Conservation (phyloP, 2,888 invertebrate genomes). For the Cancer borealis region DNA sequence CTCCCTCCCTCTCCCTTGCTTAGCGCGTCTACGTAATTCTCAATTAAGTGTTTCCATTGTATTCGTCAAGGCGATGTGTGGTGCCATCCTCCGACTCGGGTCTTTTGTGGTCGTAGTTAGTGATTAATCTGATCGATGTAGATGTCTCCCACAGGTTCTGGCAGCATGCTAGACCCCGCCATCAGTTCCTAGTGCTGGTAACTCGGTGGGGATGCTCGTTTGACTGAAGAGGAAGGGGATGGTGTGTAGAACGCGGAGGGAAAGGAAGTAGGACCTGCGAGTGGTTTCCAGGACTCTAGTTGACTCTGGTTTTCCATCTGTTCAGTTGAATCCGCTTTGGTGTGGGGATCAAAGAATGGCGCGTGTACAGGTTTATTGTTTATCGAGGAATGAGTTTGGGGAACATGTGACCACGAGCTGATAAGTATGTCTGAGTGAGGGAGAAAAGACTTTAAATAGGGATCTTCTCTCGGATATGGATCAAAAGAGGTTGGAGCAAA, state of each 20-base stretch:
- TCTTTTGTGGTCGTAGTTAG: not conserved
- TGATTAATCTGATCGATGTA: not conserved
- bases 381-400: not conserved
- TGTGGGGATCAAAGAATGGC: not conserved
- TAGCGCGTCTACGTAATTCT: not conserved
- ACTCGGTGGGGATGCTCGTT: not conserved
- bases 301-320: not conserved
- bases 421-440: not conserved
- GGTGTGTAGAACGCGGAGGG: not conserved
- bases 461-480: not conserved
- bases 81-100: not conserved
- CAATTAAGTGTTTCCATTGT: not conserved
- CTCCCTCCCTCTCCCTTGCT: not conserved
- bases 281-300: not conserved
- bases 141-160: not conserved
- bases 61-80: not conserved
- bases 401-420: not conserved
- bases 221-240: not conserved
- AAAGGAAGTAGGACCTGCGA: not conserved
- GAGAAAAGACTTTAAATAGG: not conserved
- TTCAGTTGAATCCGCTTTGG: not conserved
- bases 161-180: not conserved
- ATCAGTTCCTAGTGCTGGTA: not conserved
- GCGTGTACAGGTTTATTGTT: not conserved
- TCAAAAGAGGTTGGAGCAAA: conserved; percentile 8